Conservation (phyloP, 2,797 vertebrate genomes). For the Galagoides demidoff region DNA sequence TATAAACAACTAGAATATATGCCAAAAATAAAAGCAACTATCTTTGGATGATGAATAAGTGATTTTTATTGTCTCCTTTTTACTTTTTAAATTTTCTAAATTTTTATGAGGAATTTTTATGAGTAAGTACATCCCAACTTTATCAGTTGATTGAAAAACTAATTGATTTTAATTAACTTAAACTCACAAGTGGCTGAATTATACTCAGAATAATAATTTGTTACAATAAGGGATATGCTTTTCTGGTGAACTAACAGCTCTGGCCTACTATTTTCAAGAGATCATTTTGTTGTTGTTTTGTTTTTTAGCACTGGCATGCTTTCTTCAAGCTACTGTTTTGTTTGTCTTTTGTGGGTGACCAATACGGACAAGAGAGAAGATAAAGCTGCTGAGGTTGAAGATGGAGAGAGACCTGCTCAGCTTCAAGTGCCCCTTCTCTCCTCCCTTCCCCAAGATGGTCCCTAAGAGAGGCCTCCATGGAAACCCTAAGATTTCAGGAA, state of each 20-base stretch:
- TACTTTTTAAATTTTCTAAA: conserved; percentile 15
- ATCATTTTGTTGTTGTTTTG: not conserved
- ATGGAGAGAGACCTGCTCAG: not conserved
- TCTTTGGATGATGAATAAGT: not conserved
- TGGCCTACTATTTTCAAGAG: not conserved
- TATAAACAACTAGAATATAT: not conserved
- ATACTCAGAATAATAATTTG: not conserved
- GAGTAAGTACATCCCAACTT: not conserved
- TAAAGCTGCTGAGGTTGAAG: not conserved
- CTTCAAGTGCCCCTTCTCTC: not conserved
- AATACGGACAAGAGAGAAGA: conserved; percentile 8
- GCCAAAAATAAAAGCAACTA: not conserved
- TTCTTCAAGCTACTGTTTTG: conserved; percentile 35
- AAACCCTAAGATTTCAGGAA: not conserved
- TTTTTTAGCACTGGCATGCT: not conserved
- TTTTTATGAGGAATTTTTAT: not conserved
- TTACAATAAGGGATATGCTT: not conserved
- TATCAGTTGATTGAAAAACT: conserved; percentile 43
- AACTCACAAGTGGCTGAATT: not conserved
- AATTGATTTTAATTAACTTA: not conserved
- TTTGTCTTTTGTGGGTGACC: not conserved
- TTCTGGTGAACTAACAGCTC: not conserved
- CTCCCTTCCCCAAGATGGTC: not conserved
- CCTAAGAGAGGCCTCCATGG: not conserved
- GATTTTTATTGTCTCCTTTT: conserved; percentile 8